Evolutionary conservation across 2,113 vertebrate genomes (phyloP), one percentile per base, ranked within the genome.

Genomic region (Heloderma charlesbogerti): DNA sequence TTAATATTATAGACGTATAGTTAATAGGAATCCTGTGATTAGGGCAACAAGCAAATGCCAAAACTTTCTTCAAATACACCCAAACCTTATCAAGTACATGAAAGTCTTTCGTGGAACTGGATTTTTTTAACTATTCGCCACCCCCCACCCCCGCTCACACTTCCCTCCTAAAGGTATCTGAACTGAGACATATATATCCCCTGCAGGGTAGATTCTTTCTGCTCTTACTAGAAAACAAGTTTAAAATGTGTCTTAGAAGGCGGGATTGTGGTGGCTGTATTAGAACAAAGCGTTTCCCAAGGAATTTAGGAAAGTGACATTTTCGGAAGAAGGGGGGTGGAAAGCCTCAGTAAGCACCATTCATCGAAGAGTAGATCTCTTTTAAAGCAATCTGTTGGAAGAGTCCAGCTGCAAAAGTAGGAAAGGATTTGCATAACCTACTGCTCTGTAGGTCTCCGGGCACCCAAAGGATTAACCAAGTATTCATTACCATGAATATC

Each of bases 341-440:
- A 29, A 57, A 34, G 63, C 45, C n/a, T 86, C 85, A 27, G 3
- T 48, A 94, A 94, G 92, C 25, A 88, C 66, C 83, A 92, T 87
- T 94, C 87, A 91, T 63, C 25, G 78, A 88, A 80, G 31, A 93
- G 89, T 94, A 92, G 92, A 94, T 93, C 77, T 91, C 86, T 91
- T 88, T 74, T 75, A 88, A 92, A 91, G 92, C 94, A 95, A 93
- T 69, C 91, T 92, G 94, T 93, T 95, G 79, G 93, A 96, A 94
- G 95, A 94, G 90, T 95, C 95, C 89, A 96, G 94, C 91, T 94
- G 96, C 89, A 96, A 95, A 95, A 96, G 91, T 95, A 95, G 95
- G 95, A 95, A 94, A 95, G 95, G 95, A 96, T 95, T 95, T 97
- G 92, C 91, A 95, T 94, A 96, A 96, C 96, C 96, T 93, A 95